Conservation (phyloP, 2,797 vertebrate species). For the Lepus oiostolus region DNA sequence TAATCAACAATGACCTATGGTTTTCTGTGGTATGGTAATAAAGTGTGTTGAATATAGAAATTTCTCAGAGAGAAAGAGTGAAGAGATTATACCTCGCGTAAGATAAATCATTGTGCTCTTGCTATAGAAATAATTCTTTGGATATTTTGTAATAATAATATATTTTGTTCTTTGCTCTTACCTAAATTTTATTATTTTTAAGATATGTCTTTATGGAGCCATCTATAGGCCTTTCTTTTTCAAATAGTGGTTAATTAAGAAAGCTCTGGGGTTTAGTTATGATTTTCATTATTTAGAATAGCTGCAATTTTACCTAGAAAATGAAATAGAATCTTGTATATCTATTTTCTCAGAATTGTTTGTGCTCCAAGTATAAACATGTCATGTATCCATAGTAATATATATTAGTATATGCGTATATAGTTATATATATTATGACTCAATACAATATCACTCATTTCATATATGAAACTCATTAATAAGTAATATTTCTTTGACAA, state of each 20-base stretch:
- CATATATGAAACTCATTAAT: neutral
- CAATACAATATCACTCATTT: neutral
- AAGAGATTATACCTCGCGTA: neutral
- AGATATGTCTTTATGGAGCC: neutral
- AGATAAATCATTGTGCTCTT: neutral
- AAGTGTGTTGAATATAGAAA: neutral
- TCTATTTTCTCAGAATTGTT: neutral
- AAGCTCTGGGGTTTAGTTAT: neutral
- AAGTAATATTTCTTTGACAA: neutral
- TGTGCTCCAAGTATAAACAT: neutral
- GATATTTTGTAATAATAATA: neutral
- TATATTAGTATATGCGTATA: neutral
- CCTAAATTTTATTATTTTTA: neutral
- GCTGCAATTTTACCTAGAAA: neutral
- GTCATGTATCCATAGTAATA: neutral
- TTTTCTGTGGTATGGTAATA: slow-evolving; percentile 17
- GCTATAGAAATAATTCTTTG: neutral
- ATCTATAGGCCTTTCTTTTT: neutral
- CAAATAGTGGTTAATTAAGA: neutral
- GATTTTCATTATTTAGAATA: neutral
- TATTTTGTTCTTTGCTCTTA: neutral
- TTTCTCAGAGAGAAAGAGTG: neutral
- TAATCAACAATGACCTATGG: neutral
- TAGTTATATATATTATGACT: neutral
- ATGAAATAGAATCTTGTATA: neutral